Conservation (phyloP, 2,113 vertebrate genomes). For the Oreotrochilus melanogaster region DNA sequence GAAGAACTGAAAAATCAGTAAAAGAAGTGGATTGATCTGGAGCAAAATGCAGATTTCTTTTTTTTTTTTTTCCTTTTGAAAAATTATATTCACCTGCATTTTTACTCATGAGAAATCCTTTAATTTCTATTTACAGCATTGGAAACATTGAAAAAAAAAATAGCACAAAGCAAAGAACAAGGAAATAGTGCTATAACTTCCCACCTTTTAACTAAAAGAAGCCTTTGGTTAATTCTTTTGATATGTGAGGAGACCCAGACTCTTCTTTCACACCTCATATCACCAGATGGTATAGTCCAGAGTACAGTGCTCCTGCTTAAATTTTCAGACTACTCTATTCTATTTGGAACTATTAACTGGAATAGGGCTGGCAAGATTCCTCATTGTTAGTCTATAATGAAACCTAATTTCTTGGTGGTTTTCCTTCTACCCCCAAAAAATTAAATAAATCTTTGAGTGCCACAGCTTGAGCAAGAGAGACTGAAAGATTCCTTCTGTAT, state of each 20-base stretch:
- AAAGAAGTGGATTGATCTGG: background rate
- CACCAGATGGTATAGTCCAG: background rate
- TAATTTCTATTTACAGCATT: background rate
- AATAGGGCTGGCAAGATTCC: background rate
- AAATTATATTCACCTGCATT: background rate
- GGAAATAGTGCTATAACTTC: background rate
- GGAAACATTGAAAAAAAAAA: background rate
- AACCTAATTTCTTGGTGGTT: background rate
- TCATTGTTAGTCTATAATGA: background rate
- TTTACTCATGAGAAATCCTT: background rate
- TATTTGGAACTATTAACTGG: background rate
- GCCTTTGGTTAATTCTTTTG: background rate
- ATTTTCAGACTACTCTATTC: background rate
- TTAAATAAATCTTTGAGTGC: background rate
- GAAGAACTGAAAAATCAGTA: background rate
- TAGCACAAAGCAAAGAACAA: background rate
- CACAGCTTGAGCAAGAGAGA: background rate
- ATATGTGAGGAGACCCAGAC: background rate
- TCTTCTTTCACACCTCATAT: background rate
- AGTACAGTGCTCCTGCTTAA: background rate
- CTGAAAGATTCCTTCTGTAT: background rate
- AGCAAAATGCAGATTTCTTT: background rate
- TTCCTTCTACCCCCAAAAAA: background rate
- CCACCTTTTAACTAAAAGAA: background rate
- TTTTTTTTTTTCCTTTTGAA: constrained; percentile 2